These are phyloP conservation scores for Poeciliopsis gracilis DNA, from an alignment of 2,797 vertebrate species.

Conservation along the genomic window DNA sequence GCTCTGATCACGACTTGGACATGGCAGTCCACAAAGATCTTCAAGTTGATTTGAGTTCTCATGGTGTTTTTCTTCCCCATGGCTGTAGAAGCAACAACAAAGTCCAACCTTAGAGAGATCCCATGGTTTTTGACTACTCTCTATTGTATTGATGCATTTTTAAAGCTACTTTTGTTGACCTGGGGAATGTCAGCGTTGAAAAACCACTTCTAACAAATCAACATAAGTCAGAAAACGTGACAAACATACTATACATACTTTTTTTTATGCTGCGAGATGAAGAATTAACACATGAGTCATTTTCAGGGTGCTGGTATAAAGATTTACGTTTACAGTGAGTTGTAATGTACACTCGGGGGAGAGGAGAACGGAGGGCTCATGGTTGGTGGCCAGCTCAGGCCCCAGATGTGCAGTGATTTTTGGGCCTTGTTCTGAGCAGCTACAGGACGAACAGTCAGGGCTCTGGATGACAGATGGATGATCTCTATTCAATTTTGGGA, in stretches of 20 bases:
- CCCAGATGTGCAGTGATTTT: conserved; percentile 74
- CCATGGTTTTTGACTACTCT: conserved; percentile 29
- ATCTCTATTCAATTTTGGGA: conserved; percentile 19
- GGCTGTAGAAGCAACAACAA: conserved; percentile 30
- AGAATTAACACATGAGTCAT: conserved; percentile 43
- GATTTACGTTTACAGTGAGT: conserved; percentile 56
- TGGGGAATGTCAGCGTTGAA: conserved; percentile 6
- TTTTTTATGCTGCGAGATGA: conserved; percentile 50
- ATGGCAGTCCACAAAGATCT: conserved; percentile 54
- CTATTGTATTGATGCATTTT: conserved; percentile 14
- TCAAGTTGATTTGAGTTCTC: conserved; percentile 46
- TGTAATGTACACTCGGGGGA: conserved; percentile 55
- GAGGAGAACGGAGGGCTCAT: conserved; percentile 41
- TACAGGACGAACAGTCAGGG: conserved; percentile 66
- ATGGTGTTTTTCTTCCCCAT: conserved; percentile 50
- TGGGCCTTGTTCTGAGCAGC: conserved; percentile 67
- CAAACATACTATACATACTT: conserved; percentile 36
- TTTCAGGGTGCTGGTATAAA: conserved; percentile 54
- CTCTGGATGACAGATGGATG: conserved; percentile 73
- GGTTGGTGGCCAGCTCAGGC: conserved; percentile 65
- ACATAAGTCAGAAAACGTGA: conserved; percentile 20
- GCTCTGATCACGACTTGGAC: conserved; percentile 61
- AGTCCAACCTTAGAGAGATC: conserved; percentile 26
- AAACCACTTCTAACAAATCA: conserved; percentile 37
- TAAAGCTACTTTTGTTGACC: neutral